phyloP scores from a whole-genome alignment of 2,797 vertebrate genomes.

The Basileuterus tristriatus region DNA sequence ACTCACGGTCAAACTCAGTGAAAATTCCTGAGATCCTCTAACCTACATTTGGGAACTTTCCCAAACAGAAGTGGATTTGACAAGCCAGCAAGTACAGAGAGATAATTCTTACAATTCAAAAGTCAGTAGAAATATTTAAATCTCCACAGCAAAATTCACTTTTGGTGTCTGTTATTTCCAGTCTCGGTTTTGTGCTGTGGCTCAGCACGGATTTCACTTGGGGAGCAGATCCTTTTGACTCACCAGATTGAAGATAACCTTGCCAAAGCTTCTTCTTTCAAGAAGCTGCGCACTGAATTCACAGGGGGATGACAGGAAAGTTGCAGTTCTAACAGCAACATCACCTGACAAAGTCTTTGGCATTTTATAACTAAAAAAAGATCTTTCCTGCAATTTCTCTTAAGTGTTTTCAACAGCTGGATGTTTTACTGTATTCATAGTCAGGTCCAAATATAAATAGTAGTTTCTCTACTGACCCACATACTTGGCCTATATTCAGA shows the following conservation, averaged over 20 bases:
- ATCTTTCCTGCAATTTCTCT: neutral
- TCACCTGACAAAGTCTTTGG: slow-evolving; percentile 4
- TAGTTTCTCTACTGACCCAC: slow-evolving; percentile 56
- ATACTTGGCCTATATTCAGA: slow-evolving; percentile 55
- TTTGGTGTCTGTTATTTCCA: neutral
- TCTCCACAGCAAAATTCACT: neutral
- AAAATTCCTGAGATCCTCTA: neutral
- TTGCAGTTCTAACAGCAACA: neutral
- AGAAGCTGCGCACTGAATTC: slow-evolving; percentile 1
- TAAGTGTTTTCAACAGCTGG: slow-evolving; percentile 44
- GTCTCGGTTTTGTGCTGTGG: neutral
- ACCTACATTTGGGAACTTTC: neutral
- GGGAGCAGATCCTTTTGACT: neutral
- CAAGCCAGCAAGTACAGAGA: neutral
- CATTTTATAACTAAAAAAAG: neutral
- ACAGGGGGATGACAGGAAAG: neutral
- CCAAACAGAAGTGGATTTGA: neutral
- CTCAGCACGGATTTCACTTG: neutral
- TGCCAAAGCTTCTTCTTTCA: neutral
- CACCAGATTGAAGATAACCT: neutral
- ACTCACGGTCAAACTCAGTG: fast-evolving
- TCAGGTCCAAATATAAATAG: slow-evolving; percentile 42
- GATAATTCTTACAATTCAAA: neutral
- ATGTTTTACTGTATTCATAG: slow-evolving; percentile 9
- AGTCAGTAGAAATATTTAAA: neutral